Percentiles rank a stretch among this genome's conserved stretches.
phyloP scores from a whole-genome alignment of 2,113 vertebrate genomes.

The Hippolais icterina region DNA sequence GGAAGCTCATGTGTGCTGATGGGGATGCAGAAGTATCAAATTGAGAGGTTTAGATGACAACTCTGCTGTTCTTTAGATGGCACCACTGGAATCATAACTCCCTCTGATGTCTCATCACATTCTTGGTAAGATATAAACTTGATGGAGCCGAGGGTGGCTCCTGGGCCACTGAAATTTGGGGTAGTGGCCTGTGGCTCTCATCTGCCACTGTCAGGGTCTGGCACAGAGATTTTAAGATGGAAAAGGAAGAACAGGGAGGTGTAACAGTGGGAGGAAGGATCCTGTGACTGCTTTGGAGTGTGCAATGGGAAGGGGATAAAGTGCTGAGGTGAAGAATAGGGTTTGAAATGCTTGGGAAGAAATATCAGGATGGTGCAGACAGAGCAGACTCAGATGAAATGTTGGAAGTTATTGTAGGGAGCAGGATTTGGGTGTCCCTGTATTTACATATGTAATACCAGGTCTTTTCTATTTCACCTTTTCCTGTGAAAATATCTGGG shows the following conservation, averaged over 20 bases:
- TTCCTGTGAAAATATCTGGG: not conserved
- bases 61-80: not conserved
- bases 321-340: not conserved
- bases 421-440: rapidly evolving
- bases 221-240: not conserved
- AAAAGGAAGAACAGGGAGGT: not conserved
- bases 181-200: rapidly evolving
- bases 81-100: not conserved
- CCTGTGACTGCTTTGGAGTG: not conserved
- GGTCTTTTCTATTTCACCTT: not conserved
- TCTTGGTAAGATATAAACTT: not conserved
- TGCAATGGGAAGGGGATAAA: not conserved
- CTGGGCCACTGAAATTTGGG: not conserved
- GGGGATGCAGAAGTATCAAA: not conserved
- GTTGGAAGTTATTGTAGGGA: not conserved
- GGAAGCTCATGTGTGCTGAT: not conserved
- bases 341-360: not conserved
- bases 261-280: not conserved
- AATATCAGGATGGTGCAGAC: not conserved
- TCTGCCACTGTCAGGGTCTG: not conserved
- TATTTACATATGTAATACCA: not conserved
- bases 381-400: not conserved
- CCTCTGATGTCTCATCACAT: not conserved
- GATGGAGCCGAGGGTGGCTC: not conserved
- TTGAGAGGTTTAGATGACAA: not conserved